Conservation (phyloP, 2,113 vertebrate genomes). For the Larimichthys crocea region DNA sequence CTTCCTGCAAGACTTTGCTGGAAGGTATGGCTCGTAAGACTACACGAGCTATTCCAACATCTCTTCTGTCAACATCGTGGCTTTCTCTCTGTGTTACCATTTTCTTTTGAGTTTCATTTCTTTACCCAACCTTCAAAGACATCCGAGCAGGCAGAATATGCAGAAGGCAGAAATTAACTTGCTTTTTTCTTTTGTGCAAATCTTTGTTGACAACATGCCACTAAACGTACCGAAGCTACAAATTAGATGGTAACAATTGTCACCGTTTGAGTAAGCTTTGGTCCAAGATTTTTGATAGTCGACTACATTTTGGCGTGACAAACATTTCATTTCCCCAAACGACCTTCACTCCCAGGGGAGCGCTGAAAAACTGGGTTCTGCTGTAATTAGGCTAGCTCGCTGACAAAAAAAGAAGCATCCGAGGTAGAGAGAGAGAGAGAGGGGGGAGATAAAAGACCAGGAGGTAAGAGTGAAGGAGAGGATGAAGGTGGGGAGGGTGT, state of each 20-base stretch:
- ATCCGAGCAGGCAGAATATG: slow-evolving; percentile 33
- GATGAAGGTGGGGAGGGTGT: slow-evolving; percentile 55
- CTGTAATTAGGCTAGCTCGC: slow-evolving; percentile 69
- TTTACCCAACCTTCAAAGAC: slow-evolving; percentile 49
- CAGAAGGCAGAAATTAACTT: slow-evolving; percentile 37
- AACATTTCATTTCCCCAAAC: slow-evolving; percentile 66
- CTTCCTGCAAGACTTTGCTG: too few relatives aligned
- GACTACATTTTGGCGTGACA: slow-evolving; percentile 60
- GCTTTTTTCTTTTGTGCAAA: slow-evolving; percentile 20
- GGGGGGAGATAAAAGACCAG: slow-evolving; percentile 56
- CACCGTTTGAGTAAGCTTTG: slow-evolving; percentile 62
- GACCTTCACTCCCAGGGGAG: slow-evolving; percentile 59
- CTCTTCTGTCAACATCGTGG: slow-evolving; percentile 41
- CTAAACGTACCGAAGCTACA: slow-evolving; percentile 68
- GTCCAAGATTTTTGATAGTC: slow-evolving; percentile 59
- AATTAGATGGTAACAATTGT: slow-evolving; percentile 63
- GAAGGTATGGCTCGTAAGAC: too few relatives aligned
- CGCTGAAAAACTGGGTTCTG: slow-evolving; percentile 54
- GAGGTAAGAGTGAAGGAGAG: slow-evolving; percentile 52
- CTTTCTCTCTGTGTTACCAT: slow-evolving; percentile 27
- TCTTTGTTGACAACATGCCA: slow-evolving; percentile 58
- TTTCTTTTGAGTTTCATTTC: too few relatives aligned
- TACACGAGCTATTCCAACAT: slow-evolving; percentile 38
- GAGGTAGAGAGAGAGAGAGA: slow-evolving; percentile 35
- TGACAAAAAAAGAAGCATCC: slow-evolving; percentile 59